These are phyloP conservation scores for Sinopyrophorus schimmeli DNA, from an alignment of 2,888 invertebrate species.

Conservation along the genomic window DNA sequence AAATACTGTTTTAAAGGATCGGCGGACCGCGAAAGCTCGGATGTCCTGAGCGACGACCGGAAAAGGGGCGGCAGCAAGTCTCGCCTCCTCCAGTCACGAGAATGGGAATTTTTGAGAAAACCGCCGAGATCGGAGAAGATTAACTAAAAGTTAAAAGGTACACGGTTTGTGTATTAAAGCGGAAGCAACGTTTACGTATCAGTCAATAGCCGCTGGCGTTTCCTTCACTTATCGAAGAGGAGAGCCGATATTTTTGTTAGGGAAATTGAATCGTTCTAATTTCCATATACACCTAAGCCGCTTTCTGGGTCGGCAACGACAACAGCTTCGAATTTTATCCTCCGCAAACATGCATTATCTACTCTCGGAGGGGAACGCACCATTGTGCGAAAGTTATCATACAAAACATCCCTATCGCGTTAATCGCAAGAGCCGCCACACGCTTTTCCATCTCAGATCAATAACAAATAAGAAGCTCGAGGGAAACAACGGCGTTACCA, in stretches of 20 bases:
- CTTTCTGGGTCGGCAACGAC: constrained; percentile 44
- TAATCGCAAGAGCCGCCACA: no score
- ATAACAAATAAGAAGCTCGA: constrained; percentile 27
- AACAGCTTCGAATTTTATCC: constrained; percentile 36
- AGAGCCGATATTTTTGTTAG: constrained; percentile 49
- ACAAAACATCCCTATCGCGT: constrained; percentile 24
- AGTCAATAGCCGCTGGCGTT: constrained; percentile 46
- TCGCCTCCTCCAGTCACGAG: no score
- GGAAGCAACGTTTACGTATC: constrained; percentile 17
- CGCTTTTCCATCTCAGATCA: no score
- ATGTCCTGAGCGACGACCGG: constrained; percentile 40
- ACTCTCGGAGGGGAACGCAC: constrained; percentile 16
- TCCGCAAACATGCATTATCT: constrained; percentile 26
- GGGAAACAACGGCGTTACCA: constrained; percentile 45
- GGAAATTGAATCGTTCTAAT: constrained; percentile 50
- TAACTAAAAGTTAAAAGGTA: constrained; percentile 1
- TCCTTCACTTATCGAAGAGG: constrained; percentile 45
- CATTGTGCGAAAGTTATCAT: constrained; percentile 24
- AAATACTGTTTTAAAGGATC: constrained; percentile 39
- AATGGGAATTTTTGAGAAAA: no score
- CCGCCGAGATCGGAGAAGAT: no score
- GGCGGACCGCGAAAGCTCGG: constrained; percentile 45
- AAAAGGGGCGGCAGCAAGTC: constrained; percentile 20
- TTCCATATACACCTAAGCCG: constrained; percentile 50
- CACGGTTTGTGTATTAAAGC: constrained; percentile 15